Evolutionary conservation across 1,140 invertebrate genomes (phyloP).

Genomic region (Conus betulinus): DNA sequence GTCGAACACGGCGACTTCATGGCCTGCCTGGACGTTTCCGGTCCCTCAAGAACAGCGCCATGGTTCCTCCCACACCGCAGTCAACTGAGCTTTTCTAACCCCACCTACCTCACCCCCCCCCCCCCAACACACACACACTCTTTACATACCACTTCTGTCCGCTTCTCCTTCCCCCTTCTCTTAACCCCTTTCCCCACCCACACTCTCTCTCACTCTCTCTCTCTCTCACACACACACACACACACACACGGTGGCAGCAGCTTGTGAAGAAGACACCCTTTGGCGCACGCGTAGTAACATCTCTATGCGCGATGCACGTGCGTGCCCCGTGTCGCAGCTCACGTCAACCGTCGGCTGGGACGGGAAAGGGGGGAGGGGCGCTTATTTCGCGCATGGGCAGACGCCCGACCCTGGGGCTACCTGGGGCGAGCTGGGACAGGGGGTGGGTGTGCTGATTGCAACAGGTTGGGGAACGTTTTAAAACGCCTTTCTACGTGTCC

Average conservation of each 20-base stretch:
- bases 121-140: too few species aligned
- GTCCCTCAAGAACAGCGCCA: too few species aligned
- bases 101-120: too few species aligned
- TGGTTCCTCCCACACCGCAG: too few species aligned
- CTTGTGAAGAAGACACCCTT: not conserved
- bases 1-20: too few species aligned
- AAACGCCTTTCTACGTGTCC: too few species aligned
- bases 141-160: not conserved
- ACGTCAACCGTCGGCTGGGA: not conserved
- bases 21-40: too few species aligned
- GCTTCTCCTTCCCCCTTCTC: not conserved
- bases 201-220: constrained; percentile 24
- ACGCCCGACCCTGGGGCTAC: not conserved
- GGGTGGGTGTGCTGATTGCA: not conserved
- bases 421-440: not conserved
- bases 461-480: not conserved
- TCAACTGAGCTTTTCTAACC: too few species aligned
- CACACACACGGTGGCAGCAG: not conserved
- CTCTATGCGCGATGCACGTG: not conserved
- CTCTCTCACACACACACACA: not conserved
- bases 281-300: not conserved
- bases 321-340: not conserved
- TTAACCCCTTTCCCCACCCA: not conserved
- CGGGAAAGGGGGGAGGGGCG: too few species aligned
- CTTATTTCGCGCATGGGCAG: not conserved